These are phyloP conservation scores for Cephus nigrinus DNA, from an alignment of 2,888 invertebrate genomes.

Conservation along the genomic window DNA sequence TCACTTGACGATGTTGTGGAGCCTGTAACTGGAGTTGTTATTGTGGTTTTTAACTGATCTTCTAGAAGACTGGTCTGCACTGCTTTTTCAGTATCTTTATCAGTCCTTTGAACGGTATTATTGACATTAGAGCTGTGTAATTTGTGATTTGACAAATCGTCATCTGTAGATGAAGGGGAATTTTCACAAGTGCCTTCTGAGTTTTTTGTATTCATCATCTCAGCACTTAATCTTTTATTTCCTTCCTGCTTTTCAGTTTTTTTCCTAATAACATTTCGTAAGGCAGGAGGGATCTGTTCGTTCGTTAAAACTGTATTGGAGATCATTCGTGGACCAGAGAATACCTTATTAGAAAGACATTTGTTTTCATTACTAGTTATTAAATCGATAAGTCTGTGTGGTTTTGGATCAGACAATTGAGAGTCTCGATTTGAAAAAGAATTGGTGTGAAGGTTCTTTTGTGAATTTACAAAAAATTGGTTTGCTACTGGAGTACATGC, in stretches of 20 bases:
- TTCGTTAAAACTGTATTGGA: slow-evolving; percentile 50
- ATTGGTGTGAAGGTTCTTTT: neutral
- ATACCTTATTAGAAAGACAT: neutral
- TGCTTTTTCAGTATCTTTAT: neutral
- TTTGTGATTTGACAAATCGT: neutral
- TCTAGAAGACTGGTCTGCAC: neutral
- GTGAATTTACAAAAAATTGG: neutral
- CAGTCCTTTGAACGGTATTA: neutral
- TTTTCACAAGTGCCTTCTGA: neutral
- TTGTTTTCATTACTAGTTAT: neutral
- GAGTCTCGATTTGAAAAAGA: neutral
- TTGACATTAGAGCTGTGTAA: neutral
- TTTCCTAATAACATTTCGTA: slow-evolving; percentile 26
- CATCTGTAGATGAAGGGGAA: neutral
- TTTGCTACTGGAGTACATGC: neutral
- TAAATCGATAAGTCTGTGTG: neutral
- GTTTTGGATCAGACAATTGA: neutral
- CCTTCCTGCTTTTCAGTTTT: slow-evolving; percentile 21
- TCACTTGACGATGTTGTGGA: neutral
- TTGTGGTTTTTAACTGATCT: neutral
- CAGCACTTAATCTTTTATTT: neutral
- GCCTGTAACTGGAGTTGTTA: neutral
- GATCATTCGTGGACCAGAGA: slow-evolving; percentile 30
- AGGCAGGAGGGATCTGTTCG: slow-evolving; percentile 44
- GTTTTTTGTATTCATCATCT: neutral